Base-by-base conservation (phyloP, 2,797 vertebrate genomes). In the Gallinago stenura region DNA sequence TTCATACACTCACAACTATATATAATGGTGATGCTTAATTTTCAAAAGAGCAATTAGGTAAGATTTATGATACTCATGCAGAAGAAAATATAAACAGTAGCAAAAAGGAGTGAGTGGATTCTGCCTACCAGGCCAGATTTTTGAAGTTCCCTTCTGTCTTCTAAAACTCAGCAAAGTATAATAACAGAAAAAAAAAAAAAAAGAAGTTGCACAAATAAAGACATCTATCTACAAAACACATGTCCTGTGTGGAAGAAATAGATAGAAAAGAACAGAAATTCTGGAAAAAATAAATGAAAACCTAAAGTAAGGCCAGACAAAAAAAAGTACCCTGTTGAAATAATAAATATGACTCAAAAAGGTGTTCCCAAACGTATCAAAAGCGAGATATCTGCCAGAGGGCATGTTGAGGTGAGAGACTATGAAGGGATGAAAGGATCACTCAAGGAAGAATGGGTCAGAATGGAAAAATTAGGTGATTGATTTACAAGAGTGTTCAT, bases 81-180 rank as follows among this genome's bases (percentile, higher is more conserved):
- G 26, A 5, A 66, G 25, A 87, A 85, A 81, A 53, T 12, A 77
- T 71, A 77, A 85, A 2, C 2, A 7, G 15, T 22, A 48, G 6
- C 43, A 57, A 84, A 87, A 82, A 1, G 7, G 1, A 43, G 4
- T 4, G 3, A 53, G 12, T 18, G 14, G 10, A 43, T 45, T 71
- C 65, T 77, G 13, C 26, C 24, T 39, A 9, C 9, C 17, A 46
- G 28, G n/a, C 3, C 25, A 73, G 50, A 66, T 30, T 84, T 66
- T 33, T 58, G 30, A 75, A 60, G 9, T 43, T 83, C 39, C 17
- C n/a, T 43, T 48, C 39, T 68, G 10, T 10, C 31, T 83, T 75
- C 60, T 41, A n/a, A 93, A 83, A 51, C 8, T 7, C 53, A 92
- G 21, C 6, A 56, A 92, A 75, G 48, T 25, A 12, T 84, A 89